Evolutionary conservation across 2,888 invertebrate species (phyloP), one percentile per base, ranked within the genome.

Genomic region (Drosophila paranaensis): DNA sequence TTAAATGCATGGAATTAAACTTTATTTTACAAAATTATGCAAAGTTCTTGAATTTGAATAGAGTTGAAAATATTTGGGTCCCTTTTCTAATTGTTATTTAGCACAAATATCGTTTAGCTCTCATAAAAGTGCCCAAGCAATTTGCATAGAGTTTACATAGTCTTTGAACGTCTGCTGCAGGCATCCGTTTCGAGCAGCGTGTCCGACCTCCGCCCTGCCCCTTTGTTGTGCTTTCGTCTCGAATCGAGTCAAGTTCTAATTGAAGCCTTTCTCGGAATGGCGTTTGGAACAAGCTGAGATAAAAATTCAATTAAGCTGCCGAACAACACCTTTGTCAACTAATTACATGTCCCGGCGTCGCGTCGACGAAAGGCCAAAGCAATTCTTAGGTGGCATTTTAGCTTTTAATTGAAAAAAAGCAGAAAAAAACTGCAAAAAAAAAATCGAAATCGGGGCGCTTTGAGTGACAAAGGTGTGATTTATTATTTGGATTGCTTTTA

Each of bases 381-480:
- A 79, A 81, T 85, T 75, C 73, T 65, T 70, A 66, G 64, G 62
- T 72, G 65, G 66, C 78, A 58, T 83, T 72, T 71, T 61, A 62
- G 71, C 81, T 80, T 85, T 85, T 88, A 88, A 84, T 88, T 85
- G 88, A 71, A 87, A 78, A 75, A 39, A 43, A n/a, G 42, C 74
- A 70, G 10, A 6, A 27, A 30, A 30, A 84, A n/a, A n/a, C n/a
- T n/a, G 67, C 68, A 27, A 27, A 13, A 48, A 74, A 71, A 0
- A 40, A 13, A 43, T 39, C 64, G 56, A 71, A 62, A 63, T n/a
- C 60, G 54, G 51, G 53, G 65, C 74, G 64, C 79, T 82, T 84
- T 85, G 81, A 82, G 79, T 85, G 87, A 81, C 86, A 88, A 85
- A 85, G 87, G 85, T 86, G 79, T 83, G 85, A 85, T 83, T 85